phyloP scores from a whole-genome alignment of 2,113 vertebrate genomes.

The Ploceus nigricollis region DNA sequence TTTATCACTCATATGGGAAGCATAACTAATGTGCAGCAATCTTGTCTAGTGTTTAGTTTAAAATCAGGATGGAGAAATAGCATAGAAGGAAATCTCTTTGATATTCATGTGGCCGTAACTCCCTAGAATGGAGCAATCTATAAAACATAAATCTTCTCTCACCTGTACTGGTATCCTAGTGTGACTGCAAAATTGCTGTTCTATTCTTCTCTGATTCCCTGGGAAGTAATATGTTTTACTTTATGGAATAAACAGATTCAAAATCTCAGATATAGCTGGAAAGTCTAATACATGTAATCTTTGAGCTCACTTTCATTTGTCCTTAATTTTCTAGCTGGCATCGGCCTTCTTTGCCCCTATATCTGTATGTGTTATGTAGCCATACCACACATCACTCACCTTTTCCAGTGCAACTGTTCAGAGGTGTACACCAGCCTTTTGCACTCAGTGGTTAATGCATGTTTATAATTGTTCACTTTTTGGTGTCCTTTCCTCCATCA shows the following conservation, averaged over 20 bases:
- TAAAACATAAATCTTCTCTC: neutral
- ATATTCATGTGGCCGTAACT: neutral
- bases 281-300: neutral
- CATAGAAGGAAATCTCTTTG: neutral
- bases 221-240: neutral
- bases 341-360: neutral
- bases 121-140: neutral
- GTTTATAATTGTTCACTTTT: fast-evolving
- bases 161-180: neutral
- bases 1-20: neutral
- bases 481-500: neutral
- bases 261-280: neutral
- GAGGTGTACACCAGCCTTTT: neutral
- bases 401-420: neutral
- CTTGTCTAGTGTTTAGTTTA: neutral
- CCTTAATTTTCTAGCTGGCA: neutral
- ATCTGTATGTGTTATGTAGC: neutral
- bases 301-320: neutral
- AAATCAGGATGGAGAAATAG: neutral
- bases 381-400: neutral
- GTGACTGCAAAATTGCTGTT: neutral
- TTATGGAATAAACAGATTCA: neutral
- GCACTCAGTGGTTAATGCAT: neutral
- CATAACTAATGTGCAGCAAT: neutral
- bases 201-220: neutral